Evolutionary conservation across 2,888 invertebrate genomes (phyloP).

Genomic region (Actias luna): DNA sequence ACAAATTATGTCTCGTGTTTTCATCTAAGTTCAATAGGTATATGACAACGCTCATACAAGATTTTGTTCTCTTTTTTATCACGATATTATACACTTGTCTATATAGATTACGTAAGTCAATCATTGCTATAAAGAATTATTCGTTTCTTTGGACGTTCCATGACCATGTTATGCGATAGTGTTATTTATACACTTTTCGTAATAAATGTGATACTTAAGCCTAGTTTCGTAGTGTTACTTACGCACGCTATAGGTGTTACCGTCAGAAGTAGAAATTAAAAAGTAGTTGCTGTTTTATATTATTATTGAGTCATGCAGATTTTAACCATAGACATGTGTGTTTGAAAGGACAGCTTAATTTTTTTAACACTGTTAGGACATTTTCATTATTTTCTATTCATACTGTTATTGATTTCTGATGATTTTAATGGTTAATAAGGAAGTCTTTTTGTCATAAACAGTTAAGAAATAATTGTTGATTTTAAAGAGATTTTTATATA

Average conservation of each 20-base stretch:
- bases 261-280: slow-evolving; percentile 18
- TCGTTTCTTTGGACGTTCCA: slow-evolving; percentile 39
- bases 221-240: slow-evolving; percentile 36
- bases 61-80: neutral
- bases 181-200: slow-evolving; percentile 54
- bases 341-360: slow-evolving; percentile 3
- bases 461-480: no score
- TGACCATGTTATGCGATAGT: slow-evolving; percentile 52
- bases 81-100: no score
- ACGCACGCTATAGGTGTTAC: slow-evolving; percentile 32
- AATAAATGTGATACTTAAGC: slow-evolving; percentile 41
- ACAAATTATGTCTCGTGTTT: neutral
- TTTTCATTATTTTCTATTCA: no score
- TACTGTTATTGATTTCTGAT: no score
- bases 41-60: neutral
- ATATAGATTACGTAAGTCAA: slow-evolving; percentile 2
- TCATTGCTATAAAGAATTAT: slow-evolving; percentile 21
- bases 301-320: slow-evolving; percentile 17
- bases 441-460: no score
- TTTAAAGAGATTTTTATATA: no score
- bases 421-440: no score
- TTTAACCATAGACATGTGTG: slow-evolving; percentile 15
- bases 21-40: neutral
- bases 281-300: slow-evolving; percentile 16
- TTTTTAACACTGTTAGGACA: neutral